These are phyloP conservation scores for Polydrusus pterygomalis DNA, from an alignment of 2,888 invertebrate genomes.

Conservation along the genomic window DNA sequence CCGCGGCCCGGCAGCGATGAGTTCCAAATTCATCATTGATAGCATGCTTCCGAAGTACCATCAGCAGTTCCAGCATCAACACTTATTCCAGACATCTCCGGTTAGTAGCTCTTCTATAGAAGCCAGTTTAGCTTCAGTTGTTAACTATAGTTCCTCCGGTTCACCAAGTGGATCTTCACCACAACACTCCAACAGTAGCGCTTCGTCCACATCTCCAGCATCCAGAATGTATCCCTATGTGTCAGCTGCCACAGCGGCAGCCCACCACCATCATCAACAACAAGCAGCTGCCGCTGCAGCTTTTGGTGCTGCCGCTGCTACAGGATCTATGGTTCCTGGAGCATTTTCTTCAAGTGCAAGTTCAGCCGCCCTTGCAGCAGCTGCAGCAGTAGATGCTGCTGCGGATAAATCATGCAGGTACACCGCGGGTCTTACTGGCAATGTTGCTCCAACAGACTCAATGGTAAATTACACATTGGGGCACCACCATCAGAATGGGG, in stretches of 20 bases:
- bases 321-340: conserved; percentile 78
- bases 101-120: conserved; percentile 78
- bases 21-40: conserved; percentile 98
- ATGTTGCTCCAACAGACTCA: conserved; percentile 81
- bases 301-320: conserved; percentile 80
- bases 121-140: conserved; percentile 82
- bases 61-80: conserved; percentile 84
- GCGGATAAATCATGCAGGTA: conserved; percentile 90
- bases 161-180: conserved; percentile 83
- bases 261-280: conserved; percentile 82
- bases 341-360: conserved; percentile 75
- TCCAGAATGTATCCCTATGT: conserved; percentile 96
- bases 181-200: conserved; percentile 77
- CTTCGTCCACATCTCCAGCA: conserved; percentile 77
- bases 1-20: conserved; percentile 80
- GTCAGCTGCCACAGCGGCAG: conserved; percentile 80
- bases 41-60: conserved; percentile 98
- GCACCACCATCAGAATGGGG: conserved; percentile 81
- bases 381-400: conserved; percentile 80
- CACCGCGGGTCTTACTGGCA: conserved; percentile 78
- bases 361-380: conserved; percentile 77
- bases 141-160: conserved; percentile 73
- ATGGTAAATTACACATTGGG: conserved; percentile 89
- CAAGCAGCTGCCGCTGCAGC: conserved; percentile 78
- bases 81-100: conserved; percentile 74